Conservation (phyloP, 2,888 invertebrate species). For the Caenorhabditis doughertyi region DNA sequence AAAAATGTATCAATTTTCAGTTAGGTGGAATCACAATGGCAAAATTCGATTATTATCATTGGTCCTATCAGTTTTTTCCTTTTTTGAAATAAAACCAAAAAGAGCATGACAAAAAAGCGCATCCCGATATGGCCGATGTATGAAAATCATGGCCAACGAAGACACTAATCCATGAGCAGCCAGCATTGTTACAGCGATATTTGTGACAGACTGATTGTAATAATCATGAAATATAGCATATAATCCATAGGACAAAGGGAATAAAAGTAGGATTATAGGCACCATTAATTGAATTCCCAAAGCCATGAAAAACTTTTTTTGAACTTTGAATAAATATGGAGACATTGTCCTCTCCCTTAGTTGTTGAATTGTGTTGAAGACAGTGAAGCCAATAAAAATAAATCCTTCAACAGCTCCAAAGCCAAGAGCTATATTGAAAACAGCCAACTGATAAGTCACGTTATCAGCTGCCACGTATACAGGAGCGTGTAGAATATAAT, state of each 20-base stretch:
- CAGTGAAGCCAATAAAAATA: neutral
- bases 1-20: too few species aligned
- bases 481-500: neutral
- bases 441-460: neutral
- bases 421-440: neutral
- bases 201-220: neutral
- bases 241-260: neutral
- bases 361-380: slow-evolving; percentile 8
- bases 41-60: too few species aligned
- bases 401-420: neutral
- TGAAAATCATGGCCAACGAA: neutral
- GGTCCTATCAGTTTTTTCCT: too few species aligned
- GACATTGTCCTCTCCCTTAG: slow-evolving; percentile 1
- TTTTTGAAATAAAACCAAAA: neutral
- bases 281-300: slow-evolving; percentile 9
- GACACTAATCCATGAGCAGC: neutral
- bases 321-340: slow-evolving; percentile 8
- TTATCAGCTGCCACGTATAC: neutral
- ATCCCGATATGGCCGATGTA: slow-evolving; percentile 8
- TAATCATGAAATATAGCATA: neutral
- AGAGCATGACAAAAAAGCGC: neutral
- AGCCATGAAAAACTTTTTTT: slow-evolving; percentile 15
- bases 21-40: too few species aligned
- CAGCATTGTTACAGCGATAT: neutral
- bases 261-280: neutral